Percentiles rank a stretch among this genome's conserved stretches.
phyloP scores from a whole-genome alignment of 2,888 invertebrate species.

The Mellilla xanthometata region DNA sequence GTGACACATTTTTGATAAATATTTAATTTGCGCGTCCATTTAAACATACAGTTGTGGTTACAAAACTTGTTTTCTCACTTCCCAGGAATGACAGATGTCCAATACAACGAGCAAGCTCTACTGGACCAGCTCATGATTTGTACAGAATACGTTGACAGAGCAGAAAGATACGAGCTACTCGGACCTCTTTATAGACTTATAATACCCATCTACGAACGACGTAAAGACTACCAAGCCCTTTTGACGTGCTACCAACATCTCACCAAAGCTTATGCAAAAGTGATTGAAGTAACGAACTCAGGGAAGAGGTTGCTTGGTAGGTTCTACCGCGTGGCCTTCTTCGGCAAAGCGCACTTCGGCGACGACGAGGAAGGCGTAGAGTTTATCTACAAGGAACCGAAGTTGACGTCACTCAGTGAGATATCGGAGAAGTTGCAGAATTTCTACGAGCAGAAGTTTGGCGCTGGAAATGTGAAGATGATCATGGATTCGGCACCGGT shows the following conservation, averaged over 20 bases:
- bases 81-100: slow-evolving; percentile 89
- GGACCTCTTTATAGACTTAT: slow-evolving; percentile 93
- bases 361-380: slow-evolving; percentile 93
- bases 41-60: too few species aligned
- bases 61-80: too few species aligned
- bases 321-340: slow-evolving; percentile 96
- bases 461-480: slow-evolving; percentile 92
- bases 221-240: slow-evolving; percentile 91
- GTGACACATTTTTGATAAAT: too few species aligned
- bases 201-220: slow-evolving; percentile 94
- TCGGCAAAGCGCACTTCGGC: slow-evolving; percentile 91
- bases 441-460: slow-evolving; percentile 94
- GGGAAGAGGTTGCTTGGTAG: slow-evolving; percentile 94
- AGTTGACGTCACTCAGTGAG: slow-evolving; percentile 96
- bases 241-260: slow-evolving; percentile 90
- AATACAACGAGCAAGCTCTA: slow-evolving; percentile 92
- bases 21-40: too few species aligned
- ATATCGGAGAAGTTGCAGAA: slow-evolving; percentile 93
- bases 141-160: slow-evolving; percentile 91
- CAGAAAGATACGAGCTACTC: slow-evolving; percentile 94
- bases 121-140: slow-evolving; percentile 93
- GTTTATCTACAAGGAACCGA: slow-evolving; percentile 98
- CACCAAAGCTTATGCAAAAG: slow-evolving; percentile 92
- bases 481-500: slow-evolving; percentile 96
- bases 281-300: slow-evolving; percentile 92